phyloP scores from a whole-genome alignment of 2,888 invertebrate species.

The Stenichneumon culpator region DNA sequence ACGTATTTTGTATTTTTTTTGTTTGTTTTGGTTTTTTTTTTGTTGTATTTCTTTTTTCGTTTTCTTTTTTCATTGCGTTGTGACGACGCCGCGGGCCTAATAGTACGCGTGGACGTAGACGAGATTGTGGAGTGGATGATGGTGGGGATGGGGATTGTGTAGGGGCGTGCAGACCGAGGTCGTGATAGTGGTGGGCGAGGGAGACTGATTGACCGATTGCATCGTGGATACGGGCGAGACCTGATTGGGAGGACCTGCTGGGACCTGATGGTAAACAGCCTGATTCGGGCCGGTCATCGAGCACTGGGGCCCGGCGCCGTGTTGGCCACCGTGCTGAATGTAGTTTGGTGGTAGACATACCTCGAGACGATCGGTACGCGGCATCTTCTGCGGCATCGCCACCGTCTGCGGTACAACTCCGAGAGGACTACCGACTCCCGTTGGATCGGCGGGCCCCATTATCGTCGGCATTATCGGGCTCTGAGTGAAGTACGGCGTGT shows the following conservation, averaged over 20 bases:
- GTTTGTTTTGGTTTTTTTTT: slow-evolving; percentile 37
- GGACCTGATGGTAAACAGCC: slow-evolving; percentile 77
- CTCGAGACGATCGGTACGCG: slow-evolving; percentile 98
- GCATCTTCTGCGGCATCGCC: slow-evolving; percentile 96
- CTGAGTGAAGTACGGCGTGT: slow-evolving; percentile 96
- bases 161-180: slow-evolving; percentile 80
- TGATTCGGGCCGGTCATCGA: slow-evolving; percentile 80
- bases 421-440: slow-evolving; percentile 92
- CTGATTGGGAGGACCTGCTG: slow-evolving; percentile 84
- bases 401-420: slow-evolving; percentile 95
- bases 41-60: slow-evolving; percentile 1
- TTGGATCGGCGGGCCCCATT: slow-evolving; percentile 93
- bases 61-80: neutral
- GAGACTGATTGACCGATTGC: slow-evolving; percentile 84
- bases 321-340: slow-evolving; percentile 83
- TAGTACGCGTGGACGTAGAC: slow-evolving; percentile 85
- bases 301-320: slow-evolving; percentile 82
- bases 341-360: slow-evolving; percentile 88
- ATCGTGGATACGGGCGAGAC: slow-evolving; percentile 85
- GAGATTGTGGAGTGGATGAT: slow-evolving; percentile 83
- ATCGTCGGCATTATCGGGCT: slow-evolving; percentile 95
- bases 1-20: slow-evolving; percentile 45
- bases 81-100: slow-evolving; percentile 69
- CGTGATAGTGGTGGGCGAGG: slow-evolving; percentile 81
- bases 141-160: slow-evolving; percentile 81